Conservation (phyloP, 1,140 invertebrate species). For the Cotesia glomerata region DNA sequence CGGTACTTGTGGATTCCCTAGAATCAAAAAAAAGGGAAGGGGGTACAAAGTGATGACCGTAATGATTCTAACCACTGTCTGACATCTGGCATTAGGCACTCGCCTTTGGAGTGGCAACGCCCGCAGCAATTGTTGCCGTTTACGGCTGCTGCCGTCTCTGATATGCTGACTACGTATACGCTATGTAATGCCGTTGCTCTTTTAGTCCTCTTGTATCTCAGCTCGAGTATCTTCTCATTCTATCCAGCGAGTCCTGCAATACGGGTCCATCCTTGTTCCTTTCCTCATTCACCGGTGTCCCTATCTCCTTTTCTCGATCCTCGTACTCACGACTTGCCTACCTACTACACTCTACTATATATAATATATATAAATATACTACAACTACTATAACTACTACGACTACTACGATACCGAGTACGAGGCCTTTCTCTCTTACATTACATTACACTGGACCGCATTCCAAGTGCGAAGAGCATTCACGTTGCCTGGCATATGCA, state of each 20-base stretch:
- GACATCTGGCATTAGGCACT: conserved; percentile 59
- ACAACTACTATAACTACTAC: conserved; percentile 1
- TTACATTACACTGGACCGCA: conserved; percentile 16
- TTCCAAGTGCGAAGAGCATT: conserved; percentile 26
- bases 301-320: conserved; percentile 6
- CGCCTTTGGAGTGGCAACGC: conserved; percentile 55
- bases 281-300: not conserved
- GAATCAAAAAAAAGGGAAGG: conserved; percentile 24
- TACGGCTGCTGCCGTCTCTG: conserved; percentile 45
- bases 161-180: not conserved
- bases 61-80: conserved; percentile 55
- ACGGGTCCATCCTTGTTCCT: not conserved
- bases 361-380: not conserved
- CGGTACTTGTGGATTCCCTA: not conserved
- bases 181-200: no score
- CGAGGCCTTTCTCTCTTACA: conserved; percentile 1
- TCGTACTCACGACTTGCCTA: no score
- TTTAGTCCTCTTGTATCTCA: no score
- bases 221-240: not conserved
- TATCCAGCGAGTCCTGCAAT: not conserved
- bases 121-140: conserved; percentile 57
- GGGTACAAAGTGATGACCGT: conserved; percentile 54
- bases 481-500: conserved; percentile 13
- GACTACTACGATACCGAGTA: not conserved
- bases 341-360: no score